Evolutionary conservation across 2,113 vertebrate genomes (phyloP).

Genomic region (Madoqua kirkii): DNA sequence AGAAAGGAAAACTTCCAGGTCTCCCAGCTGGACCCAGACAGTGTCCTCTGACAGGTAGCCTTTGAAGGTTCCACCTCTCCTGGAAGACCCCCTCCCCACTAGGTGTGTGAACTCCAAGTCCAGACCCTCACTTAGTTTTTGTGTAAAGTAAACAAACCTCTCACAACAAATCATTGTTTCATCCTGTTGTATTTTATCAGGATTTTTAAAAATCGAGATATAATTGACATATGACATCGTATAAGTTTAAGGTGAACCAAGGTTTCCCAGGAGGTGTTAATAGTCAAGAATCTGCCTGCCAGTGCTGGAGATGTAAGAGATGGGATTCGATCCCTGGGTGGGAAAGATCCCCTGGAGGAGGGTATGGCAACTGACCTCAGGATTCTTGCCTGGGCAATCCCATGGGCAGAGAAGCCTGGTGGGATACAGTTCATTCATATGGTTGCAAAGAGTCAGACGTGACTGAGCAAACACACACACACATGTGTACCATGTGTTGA

Average conservation of each 20-base stretch:
- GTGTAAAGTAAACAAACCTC: neutral
- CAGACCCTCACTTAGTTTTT: neutral
- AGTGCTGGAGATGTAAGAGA: accelerated
- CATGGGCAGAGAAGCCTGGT: neutral
- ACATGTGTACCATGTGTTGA: neutral
- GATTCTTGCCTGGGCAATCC: neutral
- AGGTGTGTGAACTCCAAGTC: neutral
- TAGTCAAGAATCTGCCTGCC: neutral
- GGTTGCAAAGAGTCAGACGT: neutral
- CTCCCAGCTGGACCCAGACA: neutral
- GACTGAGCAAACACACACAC: neutral
- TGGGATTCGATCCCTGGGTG: neutral
- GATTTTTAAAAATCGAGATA: neutral
- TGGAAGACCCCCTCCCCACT: neutral
- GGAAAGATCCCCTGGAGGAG: neutral
- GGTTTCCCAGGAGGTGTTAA: neutral
- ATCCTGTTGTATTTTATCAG: neutral
- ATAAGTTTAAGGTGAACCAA: neutral
- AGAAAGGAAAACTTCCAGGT: neutral
- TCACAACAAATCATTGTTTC: neutral
- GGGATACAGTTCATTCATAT: neutral
- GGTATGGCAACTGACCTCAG: neutral
- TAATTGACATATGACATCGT: neutral
- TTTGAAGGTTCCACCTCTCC: neutral
- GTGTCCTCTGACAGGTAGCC: neutral